Evolutionary conservation across 2,888 invertebrate genomes (phyloP), one percentile per base, ranked within the genome.

Genomic region (Cephus runcator): DNA sequence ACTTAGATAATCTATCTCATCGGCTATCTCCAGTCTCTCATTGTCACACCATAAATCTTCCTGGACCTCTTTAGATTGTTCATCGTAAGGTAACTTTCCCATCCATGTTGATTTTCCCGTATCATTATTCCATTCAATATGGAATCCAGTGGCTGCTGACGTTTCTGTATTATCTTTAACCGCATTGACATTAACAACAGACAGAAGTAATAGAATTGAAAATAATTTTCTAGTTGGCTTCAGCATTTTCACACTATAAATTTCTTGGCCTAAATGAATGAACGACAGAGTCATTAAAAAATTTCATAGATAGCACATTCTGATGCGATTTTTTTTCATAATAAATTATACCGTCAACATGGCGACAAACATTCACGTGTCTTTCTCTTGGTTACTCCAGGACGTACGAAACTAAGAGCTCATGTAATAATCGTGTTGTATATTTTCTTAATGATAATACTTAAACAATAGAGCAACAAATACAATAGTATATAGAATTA

Each of bases 381-480:
- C 23, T 56, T 56, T 56, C 56, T 56, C 56, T 56, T 15, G 56
- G 9, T 15, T 56, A 56, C 56, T 56, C 23, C 23, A 9, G 56
- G 56, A 56, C 56, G 23, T 56, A 23, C 56, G 23, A 23, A 56
- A 56, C 56, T 56, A 56, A 56, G 56, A 56, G 15, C 23, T 71
- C 75, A 81, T 81, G 79, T 82, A 79, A 84, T 85, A 83, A 85
- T 85, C 78, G 78, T 77, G 23, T 56, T 56, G 56, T 56, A 56
- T 88, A 87, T 87, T 87, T 77, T 87, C 82, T 86, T 87, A 86
- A 84, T 84, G 79, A 83, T 86, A 86, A 88, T 87, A 84, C 90
- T 90, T 90, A 90, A 87, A 89, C 86, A 89, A 89, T 87, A 89
- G 81, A 90, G 87, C 87, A 90, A 90, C 90, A 56, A 56, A 56